Evolutionary conservation across 1,140 invertebrate genomes (phyloP).

Genomic region (Stegodyphus dumicola): DNA sequence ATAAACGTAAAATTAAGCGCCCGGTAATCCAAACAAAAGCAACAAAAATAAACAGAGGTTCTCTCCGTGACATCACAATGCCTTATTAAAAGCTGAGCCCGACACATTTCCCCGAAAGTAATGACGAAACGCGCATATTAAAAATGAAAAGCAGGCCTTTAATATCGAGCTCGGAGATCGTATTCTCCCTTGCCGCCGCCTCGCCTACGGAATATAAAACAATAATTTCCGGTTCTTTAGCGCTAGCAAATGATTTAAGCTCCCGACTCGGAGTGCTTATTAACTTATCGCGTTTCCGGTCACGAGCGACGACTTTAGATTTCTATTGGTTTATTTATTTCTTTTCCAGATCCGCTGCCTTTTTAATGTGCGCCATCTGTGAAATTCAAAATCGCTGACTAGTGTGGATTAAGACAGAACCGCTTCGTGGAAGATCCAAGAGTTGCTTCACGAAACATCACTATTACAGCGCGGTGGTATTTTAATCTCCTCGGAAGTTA

Average conservation of each 20-base stretch:
- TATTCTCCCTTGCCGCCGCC: background rate
- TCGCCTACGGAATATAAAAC: slow-evolving; percentile 35
- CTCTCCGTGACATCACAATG: slow-evolving; percentile 12
- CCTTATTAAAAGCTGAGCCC: slow-evolving; percentile 32
- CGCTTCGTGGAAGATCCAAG: no score
- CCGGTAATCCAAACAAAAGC: background rate
- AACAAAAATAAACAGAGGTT: background rate
- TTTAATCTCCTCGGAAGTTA: no score
- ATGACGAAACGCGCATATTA: slow-evolving; percentile 19
- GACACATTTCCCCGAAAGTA: slow-evolving; percentile 27
- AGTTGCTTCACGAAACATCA: no score
- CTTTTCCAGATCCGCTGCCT: background rate
- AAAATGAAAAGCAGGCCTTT: background rate
- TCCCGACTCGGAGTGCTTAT: slow-evolving; percentile 18
- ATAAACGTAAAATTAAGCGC: background rate
- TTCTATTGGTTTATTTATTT: slow-evolving; percentile 4
- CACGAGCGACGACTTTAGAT: slow-evolving; percentile 16
- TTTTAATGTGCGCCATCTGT: no score
- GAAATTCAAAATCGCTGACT: no score
- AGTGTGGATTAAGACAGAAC: no score
- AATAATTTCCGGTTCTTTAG: slow-evolving; percentile 53
- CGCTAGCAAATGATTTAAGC: slow-evolving; percentile 53
- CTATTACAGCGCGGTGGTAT: no score
- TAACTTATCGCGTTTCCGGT: slow-evolving; percentile 53
- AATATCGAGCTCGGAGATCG: background rate